Conservation (phyloP, 2,888 invertebrate species). For the Chymomyza procnemis region DNA sequence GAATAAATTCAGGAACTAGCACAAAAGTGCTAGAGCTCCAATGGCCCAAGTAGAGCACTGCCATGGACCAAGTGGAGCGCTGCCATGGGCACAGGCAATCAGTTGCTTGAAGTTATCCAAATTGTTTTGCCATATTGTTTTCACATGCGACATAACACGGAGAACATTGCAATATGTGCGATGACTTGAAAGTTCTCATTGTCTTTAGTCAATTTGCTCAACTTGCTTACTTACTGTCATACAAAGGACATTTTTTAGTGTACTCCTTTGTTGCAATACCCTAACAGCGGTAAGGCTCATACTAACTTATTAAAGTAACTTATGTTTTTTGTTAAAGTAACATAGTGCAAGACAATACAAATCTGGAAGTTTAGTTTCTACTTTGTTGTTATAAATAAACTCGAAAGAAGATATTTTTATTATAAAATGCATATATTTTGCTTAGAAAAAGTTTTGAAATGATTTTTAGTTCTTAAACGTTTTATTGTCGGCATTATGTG, state of each 20-base stretch:
- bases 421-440: no score
- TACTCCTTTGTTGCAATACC: neutral
- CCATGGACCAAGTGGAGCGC: neutral
- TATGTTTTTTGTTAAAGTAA: no score
- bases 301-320: no score
- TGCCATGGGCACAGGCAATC: slow-evolving; percentile 38
- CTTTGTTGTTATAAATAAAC: no score
- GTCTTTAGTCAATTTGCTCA: slow-evolving; percentile 72
- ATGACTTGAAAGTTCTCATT: no score
- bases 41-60: neutral
- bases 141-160: slow-evolving; percentile 32
- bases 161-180: neutral
- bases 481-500: no score
- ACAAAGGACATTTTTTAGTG: slow-evolving; percentile 58
- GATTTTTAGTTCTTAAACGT: no score
- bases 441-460: no score
- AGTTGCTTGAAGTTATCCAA: slow-evolving; percentile 73
- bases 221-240: slow-evolving; percentile 50
- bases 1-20: slow-evolving; percentile 5
- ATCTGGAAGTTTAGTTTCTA: no score
- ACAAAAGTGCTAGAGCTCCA: no score
- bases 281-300: neutral
- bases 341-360: no score
- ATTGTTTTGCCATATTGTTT: slow-evolving; percentile 73
- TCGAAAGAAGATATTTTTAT: no score